Evolutionary conservation across 2,113 vertebrate genomes (phyloP).

Genomic region (Tympanuchus pallidicinctus): DNA sequence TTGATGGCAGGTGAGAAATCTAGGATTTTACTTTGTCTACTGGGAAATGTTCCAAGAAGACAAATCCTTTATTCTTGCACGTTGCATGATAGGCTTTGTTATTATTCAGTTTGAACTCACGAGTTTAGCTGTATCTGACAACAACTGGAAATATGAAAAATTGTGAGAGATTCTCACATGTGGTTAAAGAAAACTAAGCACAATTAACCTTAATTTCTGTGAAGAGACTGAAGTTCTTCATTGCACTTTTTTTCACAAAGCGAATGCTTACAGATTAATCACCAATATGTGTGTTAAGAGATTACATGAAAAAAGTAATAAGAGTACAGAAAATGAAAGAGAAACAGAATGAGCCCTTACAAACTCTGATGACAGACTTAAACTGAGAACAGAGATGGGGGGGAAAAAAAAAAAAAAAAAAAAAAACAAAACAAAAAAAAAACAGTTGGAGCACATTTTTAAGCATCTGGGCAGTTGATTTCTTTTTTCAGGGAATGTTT

Average conservation of each 20-base stretch:
- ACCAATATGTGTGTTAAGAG: neutral
- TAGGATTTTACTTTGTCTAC: slow-evolving; percentile 10
- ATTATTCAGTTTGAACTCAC: too few relatives aligned
- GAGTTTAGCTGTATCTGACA: too few relatives aligned
- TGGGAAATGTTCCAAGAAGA: neutral
- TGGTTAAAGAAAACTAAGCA: neutral
- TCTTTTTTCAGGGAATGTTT: neutral
- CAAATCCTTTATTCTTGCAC: neutral
- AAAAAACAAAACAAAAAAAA: neutral
- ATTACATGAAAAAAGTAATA: slow-evolving; percentile 15
- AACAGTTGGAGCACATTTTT: neutral
- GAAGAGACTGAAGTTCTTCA: neutral
- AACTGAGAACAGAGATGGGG: neutral
- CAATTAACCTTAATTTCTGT: neutral
- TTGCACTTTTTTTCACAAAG: neutral
- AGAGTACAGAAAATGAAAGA: neutral
- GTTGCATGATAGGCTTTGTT: neutral
- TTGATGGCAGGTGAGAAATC: neutral
- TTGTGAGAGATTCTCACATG: neutral
- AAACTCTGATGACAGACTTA: slow-evolving; percentile 16
- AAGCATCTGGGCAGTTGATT: neutral
- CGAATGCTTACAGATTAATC: slow-evolving; percentile 35
- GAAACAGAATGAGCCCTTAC: neutral
- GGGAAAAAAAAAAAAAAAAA: neutral
- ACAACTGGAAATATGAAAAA: slow-evolving; percentile 27